Base-by-base conservation (phyloP, 2,113 vertebrate species). In the Microtus montanus region DNA sequence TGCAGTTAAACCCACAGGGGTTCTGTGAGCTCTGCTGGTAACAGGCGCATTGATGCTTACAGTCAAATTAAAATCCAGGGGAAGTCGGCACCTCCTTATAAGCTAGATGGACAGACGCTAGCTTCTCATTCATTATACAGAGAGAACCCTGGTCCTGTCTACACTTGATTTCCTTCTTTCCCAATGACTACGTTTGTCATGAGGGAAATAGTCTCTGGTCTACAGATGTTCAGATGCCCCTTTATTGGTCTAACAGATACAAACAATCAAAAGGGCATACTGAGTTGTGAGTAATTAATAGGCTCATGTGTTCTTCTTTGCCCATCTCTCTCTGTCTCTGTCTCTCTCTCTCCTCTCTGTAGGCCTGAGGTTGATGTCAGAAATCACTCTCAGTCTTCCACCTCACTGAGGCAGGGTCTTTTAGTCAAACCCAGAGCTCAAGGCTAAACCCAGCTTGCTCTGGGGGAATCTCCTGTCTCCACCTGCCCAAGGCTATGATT, bases 11-110 rank as follows among this genome's bases (percentile, higher is more conserved):
- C 87, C 91, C 95, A 87, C 87, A 74, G 91, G 91, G 90, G 71
- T 79, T 7, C 22, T 71, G 54, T 35, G 77, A 73, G 95, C 94
- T 95, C 91, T 89, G 71, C 3, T 41, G 96, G 5, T 95, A 92
- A 91, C 92, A 91, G 93, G 95, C 54, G 41, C 7, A 47, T 61
- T 86, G 89, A 94, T 94, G 91, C 84, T 96, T 95, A 94, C 35
- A 26, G 89, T 79, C 91, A 30, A 20, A 49, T 0, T 1, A 64
- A 84, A 90, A 96, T 92, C 70, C 26, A 68, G 20, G 49, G 84
- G 74, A 91, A 94, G 44, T 26, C 13, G 83, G 41, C 33, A 54
- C 33, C 22, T 74, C 80, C 84, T 92, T 85, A 54, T 47, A 86
- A 82, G 26, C 83, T 70, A 47, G 47, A 58, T 70, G 74, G 61